Evolutionary conservation across 1,140 invertebrate genomes (phyloP).

Genomic region (Nasonia vitripennis): DNA sequence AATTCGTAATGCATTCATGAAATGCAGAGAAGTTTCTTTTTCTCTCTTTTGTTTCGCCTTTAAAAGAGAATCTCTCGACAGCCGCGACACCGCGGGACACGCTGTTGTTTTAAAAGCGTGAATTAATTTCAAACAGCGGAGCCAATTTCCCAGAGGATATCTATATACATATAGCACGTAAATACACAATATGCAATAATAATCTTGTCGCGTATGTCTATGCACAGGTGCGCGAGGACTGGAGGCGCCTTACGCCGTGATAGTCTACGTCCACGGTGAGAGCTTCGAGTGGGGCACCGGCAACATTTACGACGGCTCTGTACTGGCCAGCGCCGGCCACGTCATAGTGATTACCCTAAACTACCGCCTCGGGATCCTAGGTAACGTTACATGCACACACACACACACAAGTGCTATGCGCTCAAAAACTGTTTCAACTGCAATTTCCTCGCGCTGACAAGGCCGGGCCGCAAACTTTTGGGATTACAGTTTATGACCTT

Average conservation of each 20-base stretch:
- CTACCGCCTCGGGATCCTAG: slow-evolving; percentile 90
- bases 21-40: neutral
- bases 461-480: slow-evolving; percentile 9
- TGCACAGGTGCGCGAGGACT: slow-evolving; percentile 81
- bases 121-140: too few relatives aligned
- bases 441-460: slow-evolving; percentile 30
- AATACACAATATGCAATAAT: neutral
- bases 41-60: neutral
- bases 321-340: slow-evolving; percentile 90
- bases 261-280: slow-evolving; percentile 90
- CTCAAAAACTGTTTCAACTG: slow-evolving; percentile 32
- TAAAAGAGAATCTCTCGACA: neutral
- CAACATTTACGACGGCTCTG: slow-evolving; percentile 90
- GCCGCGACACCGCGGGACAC: neutral
- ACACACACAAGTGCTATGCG: neutral
- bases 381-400: slow-evolving; percentile 75
- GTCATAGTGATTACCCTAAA: slow-evolving; percentile 93
- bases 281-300: slow-evolving; percentile 91
- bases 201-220: neutral
- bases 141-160: neutral
- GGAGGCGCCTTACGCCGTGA: slow-evolving; percentile 86
- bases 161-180: too few relatives aligned
- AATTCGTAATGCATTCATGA: slow-evolving; percentile 16
- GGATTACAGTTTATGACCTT: slow-evolving; percentile 37
- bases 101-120: too few relatives aligned